These are phyloP conservation scores for Neosilurus hyrtlii DNA, from an alignment of 2,797 vertebrate genomes.

Conservation along the genomic window DNA sequence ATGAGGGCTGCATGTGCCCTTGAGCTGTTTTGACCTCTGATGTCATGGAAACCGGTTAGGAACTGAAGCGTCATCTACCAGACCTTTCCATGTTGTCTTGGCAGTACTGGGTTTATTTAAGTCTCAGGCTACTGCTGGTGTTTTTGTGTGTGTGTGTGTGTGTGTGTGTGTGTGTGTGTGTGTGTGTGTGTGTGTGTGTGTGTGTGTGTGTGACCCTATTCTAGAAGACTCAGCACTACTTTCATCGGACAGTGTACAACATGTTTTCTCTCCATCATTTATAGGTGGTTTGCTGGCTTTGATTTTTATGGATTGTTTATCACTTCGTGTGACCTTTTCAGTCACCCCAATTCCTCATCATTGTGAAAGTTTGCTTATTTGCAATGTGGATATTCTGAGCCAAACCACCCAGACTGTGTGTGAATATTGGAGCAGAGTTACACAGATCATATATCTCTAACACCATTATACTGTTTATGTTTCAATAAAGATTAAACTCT, in stretches of 20 bases:
- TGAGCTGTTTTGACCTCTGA: slow-evolving; percentile 32
- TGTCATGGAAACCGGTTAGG: slow-evolving; percentile 21
- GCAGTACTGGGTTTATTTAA: slow-evolving; percentile 15
- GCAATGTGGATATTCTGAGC: neutral
- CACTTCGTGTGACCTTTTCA: neutral
- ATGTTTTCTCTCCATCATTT: neutral
- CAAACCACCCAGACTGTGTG: neutral
- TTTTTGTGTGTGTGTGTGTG: slow-evolving; percentile 29
- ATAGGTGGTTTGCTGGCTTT: neutral
- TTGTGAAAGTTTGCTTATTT: neutral
- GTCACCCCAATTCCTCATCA: neutral
- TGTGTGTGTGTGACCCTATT: neutral
- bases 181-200: slow-evolving; percentile 5
- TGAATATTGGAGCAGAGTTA: slow-evolving; percentile 3
- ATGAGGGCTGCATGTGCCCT: slow-evolving; percentile 28
- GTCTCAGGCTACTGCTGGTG: slow-evolving; percentile 21
- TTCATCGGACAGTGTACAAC: neutral
- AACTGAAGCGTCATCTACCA: neutral
- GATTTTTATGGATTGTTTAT: neutral
- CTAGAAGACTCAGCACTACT: neutral
- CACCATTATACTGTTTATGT: neutral
- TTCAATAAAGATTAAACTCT: neutral
- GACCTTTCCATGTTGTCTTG: slow-evolving; percentile 23
- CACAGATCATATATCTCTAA: neutral
- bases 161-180: neutral